phyloP scores from a whole-genome alignment of 2,113 vertebrate genomes.

The Neodontobutis hainanensis region DNA sequence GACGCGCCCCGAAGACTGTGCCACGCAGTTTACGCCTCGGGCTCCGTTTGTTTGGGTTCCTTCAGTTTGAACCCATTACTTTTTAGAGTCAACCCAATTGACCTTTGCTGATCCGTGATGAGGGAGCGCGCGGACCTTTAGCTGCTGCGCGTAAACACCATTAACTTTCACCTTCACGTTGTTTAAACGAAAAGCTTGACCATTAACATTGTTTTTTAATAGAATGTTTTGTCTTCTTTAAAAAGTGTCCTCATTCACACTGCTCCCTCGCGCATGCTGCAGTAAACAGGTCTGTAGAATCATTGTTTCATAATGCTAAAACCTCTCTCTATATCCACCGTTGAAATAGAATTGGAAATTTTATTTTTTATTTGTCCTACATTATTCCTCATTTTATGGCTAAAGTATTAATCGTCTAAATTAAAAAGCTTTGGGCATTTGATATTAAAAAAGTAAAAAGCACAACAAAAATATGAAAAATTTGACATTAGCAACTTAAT shows the following conservation, averaged over 20 bases:
- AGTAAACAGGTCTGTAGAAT: too few relatives aligned
- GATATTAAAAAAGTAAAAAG: too few relatives aligned
- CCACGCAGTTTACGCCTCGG: conserved; percentile 70
- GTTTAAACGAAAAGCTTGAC: conserved; percentile 1
- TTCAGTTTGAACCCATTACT: conserved; percentile 83
- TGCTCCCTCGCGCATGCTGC: background rate
- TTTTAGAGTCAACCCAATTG: conserved; percentile 81
- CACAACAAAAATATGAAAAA: too few relatives aligned
- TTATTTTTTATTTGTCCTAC: too few relatives aligned
- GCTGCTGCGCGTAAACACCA: background rate
- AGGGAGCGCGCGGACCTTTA: conserved; percentile 12
- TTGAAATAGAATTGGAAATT: too few relatives aligned
- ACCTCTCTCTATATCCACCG: too few relatives aligned
- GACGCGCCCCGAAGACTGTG: conserved; percentile 62
- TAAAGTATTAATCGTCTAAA: too few relatives aligned
- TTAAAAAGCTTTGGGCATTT: too few relatives aligned
- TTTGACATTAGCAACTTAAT: too few relatives aligned
- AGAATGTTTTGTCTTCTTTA: background rate
- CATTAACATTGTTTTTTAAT: background rate
- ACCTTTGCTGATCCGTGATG: conserved; percentile 77
- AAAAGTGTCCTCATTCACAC: background rate
- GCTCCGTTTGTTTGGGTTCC: conserved; percentile 83
- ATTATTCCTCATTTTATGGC: too few relatives aligned
- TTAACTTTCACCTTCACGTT: conserved; percentile 13
- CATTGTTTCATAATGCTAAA: too few relatives aligned